These are phyloP conservation scores for Lamellibrachia columna DNA, from an alignment of 2,888 invertebrate genomes.

Conservation along the genomic window DNA sequence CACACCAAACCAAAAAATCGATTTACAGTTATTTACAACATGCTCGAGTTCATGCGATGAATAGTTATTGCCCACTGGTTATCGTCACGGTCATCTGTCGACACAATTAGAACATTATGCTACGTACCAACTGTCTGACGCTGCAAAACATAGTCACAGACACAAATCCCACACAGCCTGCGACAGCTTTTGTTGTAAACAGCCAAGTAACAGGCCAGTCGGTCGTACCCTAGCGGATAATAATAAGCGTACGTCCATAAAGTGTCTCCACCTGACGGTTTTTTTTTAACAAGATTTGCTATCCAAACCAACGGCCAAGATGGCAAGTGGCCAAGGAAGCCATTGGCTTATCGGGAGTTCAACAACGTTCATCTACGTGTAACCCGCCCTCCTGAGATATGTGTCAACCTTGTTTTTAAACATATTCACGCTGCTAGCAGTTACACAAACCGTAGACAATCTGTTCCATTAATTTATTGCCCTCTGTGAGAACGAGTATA, in stretches of 20 bases:
- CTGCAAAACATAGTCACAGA: neutral
- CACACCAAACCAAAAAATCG: neutral
- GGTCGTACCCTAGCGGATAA: neutral
- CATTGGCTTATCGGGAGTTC: no score
- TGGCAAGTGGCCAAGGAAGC: no score
- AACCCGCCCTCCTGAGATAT: no score
- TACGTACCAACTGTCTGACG: neutral
- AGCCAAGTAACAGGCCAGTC: neutral
- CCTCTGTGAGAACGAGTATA: no score
- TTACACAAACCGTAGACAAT: no score
- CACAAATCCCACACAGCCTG: neutral
- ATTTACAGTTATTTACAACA: neutral
- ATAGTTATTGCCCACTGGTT: neutral
- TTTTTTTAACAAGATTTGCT: no score
- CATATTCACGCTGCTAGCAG: no score
- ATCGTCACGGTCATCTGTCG: neutral
- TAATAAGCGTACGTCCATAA: neutral
- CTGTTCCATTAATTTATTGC: no score
- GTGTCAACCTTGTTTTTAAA: no score
- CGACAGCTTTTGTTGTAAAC: neutral
- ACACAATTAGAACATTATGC: neutral
- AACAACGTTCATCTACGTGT: no score
- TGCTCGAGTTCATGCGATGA: neutral
- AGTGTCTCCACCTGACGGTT: neutral
- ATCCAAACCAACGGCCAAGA: no score